Base-by-base conservation (phyloP, 2,888 invertebrate species). In the Odontothrips loti region DNA sequence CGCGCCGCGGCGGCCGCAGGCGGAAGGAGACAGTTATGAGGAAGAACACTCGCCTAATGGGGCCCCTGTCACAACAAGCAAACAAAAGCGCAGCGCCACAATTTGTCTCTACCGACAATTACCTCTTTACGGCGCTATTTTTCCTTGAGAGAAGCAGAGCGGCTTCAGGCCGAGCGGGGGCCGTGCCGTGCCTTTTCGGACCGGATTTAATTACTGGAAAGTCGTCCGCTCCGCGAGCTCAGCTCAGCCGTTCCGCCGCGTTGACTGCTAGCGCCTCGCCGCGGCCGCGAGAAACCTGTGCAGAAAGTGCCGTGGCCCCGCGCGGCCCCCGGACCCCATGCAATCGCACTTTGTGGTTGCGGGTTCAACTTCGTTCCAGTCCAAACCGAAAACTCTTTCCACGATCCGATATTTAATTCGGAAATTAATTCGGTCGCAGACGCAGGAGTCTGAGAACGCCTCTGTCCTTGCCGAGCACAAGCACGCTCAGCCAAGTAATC, bases 21-120 rank as follows among this genome's bases (percentile, higher is more conserved):
- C 23, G 27, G 68, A 75, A 75, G 68, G 68, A 27, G 10, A 75
- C 68, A 75, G 23, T 75, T 75, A 75, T 75, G 68, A 75, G 68
- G 68, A 75, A 75, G 68, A 75, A 75, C 34, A 43, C 68, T 27
- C 68, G 23, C 27, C 68, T 75, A 75, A 75, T 75, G 68, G 68
- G 23, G 68, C 68, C 23, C 23, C 68, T 27, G 68, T 75, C 68
- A 75, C 68, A 75, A 75, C 68, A 75, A 75, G 23, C 68, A 75
- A 75, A 75, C 68, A 75, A 75, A 75, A 75, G 68, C 68, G 68
- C 58, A 20, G 23, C 68, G 27, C 68, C 68, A 58, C 58, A 75
- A 75, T 75, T 75, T 75, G 68, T 75, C 68, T 75, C 68, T 9
- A 27, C 68, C 68, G 68, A 75, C 68, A 75, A 75, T 75, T 75